Base-by-base conservation (phyloP, 1,140 invertebrate species). In the Drosophila orena region DNA sequence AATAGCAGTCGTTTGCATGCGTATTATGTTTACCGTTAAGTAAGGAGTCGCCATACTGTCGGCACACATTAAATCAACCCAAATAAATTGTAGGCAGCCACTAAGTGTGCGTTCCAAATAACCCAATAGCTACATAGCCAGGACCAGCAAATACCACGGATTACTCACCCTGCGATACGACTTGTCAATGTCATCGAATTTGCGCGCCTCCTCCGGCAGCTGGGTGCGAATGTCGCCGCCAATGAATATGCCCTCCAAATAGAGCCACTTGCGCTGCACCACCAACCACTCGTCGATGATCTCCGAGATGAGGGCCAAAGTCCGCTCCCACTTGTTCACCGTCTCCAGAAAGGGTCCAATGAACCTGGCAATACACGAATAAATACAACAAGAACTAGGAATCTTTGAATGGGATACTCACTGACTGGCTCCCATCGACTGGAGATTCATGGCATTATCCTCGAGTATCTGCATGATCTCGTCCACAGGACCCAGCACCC, bases 221-320 rank as follows among this genome's bases (percentile, higher is more conserved):
- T 98, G 97, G 1, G 94, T 86, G 54, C 97, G 93, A 59, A 98
- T 98, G 89, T 98, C 97, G 12, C 96, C 96, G 2, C 96, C 96
- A 6, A 97, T 95, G 90, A 98, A 98, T 46, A 98, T 98, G 0
- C 97, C 97, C 90, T 98, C 97, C 58, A 98, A 93, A 88, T 98
- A 97, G 62, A 98, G 93, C 97, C 97, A 98, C 91, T 97, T 98
- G 66, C 95, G 93, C 86, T 98, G 97, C 3, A 97, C 95, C 2
- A 95, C 93, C 81, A 97, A 93, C 97, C 97, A 98, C 50, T 96
- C 94, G 80, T 97, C 97, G 10, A 98, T 94, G 4, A 98, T 96
- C 92, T 98, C 97, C 3, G 95, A 95, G 52, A 98, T 96, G 7
- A 95, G 94, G 1, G 96, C 95, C 71, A 98, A 92, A 11, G 94